Evolutionary conservation across 2,113 vertebrate genomes (phyloP).

Genomic region (Cyphomyrus discorhynchus): DNA sequence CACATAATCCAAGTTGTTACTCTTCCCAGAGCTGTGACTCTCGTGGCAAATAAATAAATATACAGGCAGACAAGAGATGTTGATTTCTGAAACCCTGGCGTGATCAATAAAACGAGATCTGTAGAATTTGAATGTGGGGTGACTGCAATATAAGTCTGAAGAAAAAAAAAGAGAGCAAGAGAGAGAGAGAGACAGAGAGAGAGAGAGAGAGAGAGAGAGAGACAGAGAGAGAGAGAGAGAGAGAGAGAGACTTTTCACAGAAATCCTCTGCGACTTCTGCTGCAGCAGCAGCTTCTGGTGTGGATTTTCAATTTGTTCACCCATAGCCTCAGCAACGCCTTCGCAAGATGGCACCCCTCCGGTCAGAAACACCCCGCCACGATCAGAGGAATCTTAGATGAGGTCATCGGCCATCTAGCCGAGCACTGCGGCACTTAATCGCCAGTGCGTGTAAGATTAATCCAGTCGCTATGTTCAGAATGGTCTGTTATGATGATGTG

Average conservation of each 20-base stretch:
- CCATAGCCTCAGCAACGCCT: not conserved
- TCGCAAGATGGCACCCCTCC: not conserved
- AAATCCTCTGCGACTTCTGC: not conserved
- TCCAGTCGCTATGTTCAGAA: not conserved
- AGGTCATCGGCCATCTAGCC: not conserved
- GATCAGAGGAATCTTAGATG: slow-evolving; percentile 3
- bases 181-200: too few relatives aligned
- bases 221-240: not conserved
- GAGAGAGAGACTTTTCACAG: not conserved
- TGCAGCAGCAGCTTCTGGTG: not conserved
- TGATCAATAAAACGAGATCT: not conserved
- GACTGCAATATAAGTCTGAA: not conserved
- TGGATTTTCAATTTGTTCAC: slow-evolving; percentile 5
- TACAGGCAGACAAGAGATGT: not conserved
- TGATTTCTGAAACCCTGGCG: not conserved
- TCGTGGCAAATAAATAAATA: not conserved
- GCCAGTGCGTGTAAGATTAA: not conserved
- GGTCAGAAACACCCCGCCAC: not conserved
- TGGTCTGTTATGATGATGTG: not conserved
- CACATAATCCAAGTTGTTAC: not conserved
- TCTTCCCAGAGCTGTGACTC: not conserved
- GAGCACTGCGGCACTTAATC: not conserved
- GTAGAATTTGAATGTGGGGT: not conserved
- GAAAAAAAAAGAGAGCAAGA: not conserved
- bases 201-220: not conserved